Evolutionary conservation across 2,113 vertebrate genomes (phyloP).

Genomic region (Hylia prasina): DNA sequence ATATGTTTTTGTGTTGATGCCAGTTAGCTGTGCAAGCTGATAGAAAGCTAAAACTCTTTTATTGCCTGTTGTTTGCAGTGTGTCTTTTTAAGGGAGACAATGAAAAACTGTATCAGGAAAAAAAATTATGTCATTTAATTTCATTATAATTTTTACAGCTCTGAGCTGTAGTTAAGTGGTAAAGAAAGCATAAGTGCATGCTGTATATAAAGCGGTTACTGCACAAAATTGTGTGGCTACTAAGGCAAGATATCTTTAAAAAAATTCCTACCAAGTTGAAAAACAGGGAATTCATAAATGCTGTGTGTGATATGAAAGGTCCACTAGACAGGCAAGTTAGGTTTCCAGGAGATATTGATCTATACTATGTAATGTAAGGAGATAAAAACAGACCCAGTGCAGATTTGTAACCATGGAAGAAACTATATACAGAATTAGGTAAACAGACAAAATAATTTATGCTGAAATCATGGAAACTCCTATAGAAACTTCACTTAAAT

Average conservation of each 20-base stretch:
- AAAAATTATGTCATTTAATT: background rate
- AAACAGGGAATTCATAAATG: background rate
- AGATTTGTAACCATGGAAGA: background rate
- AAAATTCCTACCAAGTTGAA: background rate
- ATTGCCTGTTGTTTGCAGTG: background rate
- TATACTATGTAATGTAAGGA: background rate
- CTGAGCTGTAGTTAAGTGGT: background rate
- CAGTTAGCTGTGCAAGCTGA: background rate
- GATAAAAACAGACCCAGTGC: background rate
- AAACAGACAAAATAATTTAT: background rate
- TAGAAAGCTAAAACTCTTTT: background rate
- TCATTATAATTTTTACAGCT: background rate
- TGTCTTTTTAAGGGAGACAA: background rate
- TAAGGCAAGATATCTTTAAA: background rate
- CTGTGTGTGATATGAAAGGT: background rate
- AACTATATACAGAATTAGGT: background rate
- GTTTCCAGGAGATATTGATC: background rate
- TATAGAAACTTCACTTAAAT: background rate
- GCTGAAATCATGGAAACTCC: background rate
- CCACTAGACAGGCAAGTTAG: background rate
- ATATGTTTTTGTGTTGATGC: background rate
- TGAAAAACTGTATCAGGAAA: background rate
- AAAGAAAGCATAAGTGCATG: background rate
- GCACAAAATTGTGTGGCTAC: background rate
- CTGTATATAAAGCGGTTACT: background rate